phyloP scores from a whole-genome alignment of 2,113 vertebrate genomes.

The Prochilodus magdalenae region DNA sequence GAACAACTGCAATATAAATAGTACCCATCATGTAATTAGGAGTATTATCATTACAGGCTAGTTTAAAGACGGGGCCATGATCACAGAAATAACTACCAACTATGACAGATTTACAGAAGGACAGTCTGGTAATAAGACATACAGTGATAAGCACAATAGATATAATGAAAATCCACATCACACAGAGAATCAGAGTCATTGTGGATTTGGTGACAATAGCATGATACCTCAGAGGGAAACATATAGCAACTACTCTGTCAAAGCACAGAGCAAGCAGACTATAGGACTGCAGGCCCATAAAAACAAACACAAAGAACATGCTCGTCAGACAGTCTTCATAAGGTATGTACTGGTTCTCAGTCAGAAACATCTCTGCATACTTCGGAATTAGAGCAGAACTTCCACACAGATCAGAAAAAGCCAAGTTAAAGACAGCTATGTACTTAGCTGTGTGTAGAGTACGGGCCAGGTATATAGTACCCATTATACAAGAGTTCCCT shows the following conservation, averaged over 20 bases:
- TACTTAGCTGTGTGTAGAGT: conserved; percentile 69
- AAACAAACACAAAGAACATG: conserved; percentile 56
- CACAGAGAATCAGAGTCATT: background rate
- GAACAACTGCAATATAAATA: background rate
- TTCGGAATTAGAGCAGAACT: background rate
- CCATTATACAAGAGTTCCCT: conserved; percentile 46
- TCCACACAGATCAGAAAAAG: background rate
- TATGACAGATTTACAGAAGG: background rate
- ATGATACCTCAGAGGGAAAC: background rate
- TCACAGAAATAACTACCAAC: background rate
- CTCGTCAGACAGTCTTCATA: background rate
- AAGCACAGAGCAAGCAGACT: conserved; percentile 67
- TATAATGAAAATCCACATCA: background rate
- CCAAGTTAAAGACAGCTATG: conserved; percentile 40
- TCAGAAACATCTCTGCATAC: background rate
- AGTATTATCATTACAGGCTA: background rate
- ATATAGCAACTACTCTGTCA: background rate
- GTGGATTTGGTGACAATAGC: background rate
- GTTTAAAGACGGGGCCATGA: background rate
- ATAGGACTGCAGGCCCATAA: conserved; percentile 67
- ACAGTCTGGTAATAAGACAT: background rate
- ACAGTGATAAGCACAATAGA: background rate
- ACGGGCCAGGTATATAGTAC: conserved; percentile 17
- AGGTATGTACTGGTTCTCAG: background rate
- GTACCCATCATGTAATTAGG: background rate